Evolutionary conservation across 2,888 invertebrate species (phyloP).

Genomic region (Cloeon dipterum): DNA sequence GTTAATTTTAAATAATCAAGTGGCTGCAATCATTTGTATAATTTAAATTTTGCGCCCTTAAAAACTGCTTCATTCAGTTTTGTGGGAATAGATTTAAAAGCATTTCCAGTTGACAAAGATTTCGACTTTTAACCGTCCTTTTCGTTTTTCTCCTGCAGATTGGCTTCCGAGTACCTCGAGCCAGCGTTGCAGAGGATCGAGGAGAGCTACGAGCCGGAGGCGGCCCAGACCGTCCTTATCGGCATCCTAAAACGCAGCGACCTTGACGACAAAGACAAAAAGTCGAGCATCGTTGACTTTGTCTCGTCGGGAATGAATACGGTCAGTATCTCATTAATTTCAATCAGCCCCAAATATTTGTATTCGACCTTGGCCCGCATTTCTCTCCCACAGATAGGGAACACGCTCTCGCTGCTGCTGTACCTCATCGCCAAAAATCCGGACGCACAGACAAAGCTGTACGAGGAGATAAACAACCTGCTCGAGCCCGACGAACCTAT

Average conservation of each 20-base stretch:
- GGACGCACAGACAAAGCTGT: slow-evolving; percentile 37
- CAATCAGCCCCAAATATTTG: not conserved
- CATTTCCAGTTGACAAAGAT: no score
- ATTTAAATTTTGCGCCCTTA: no score
- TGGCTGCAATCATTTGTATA: no score
- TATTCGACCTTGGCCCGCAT: not conserved
- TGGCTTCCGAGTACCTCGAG: slow-evolving; percentile 57
- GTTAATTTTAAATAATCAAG: no score
- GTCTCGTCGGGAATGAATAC: slow-evolving; percentile 74
- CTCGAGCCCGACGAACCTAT: slow-evolving; percentile 13
- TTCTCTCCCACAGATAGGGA: slow-evolving; percentile 36
- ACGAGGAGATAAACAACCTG: slow-evolving; percentile 29
- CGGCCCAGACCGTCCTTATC: slow-evolving; percentile 45
- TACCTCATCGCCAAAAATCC: slow-evolving; percentile 46
- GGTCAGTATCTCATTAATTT: slow-evolving; percentile 19
- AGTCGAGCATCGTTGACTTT: slow-evolving; percentile 65
- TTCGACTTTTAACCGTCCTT: no score
- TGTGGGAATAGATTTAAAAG: no score
- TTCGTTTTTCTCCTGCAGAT: slow-evolving; percentile 21
- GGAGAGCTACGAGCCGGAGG: slow-evolving; percentile 28
- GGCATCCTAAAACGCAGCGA: slow-evolving; percentile 46
- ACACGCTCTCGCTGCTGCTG: slow-evolving; percentile 54
- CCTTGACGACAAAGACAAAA: slow-evolving; percentile 57
- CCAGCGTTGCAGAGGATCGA: slow-evolving; percentile 31
- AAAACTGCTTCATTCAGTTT: no score